phyloP scores from a whole-genome alignment of 2,113 vertebrate genomes.

The Telmatochromis sp. region DNA sequence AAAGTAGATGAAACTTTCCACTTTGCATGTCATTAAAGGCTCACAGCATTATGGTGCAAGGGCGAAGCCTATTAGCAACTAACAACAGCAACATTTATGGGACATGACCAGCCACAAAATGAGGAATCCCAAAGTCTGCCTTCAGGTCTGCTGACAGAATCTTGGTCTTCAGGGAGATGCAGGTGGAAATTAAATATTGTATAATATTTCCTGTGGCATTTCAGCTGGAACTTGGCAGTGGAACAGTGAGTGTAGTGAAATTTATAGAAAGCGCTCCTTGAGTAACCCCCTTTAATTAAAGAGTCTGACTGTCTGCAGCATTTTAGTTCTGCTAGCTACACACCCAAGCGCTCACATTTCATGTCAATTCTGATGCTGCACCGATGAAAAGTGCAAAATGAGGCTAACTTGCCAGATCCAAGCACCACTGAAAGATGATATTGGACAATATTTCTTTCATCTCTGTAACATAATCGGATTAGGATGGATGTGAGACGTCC shows the following conservation, averaged over 20 bases:
- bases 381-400: not conserved
- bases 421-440: not conserved
- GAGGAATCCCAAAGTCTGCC: slow-evolving; percentile 12
- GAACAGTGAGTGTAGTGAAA: slow-evolving; percentile 39
- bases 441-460: not conserved
- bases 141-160: slow-evolving; percentile 62
- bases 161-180: slow-evolving; percentile 37
- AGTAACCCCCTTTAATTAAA: slow-evolving; percentile 42
- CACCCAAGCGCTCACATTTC: not conserved
- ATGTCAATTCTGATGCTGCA: not conserved
- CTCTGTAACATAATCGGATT: too few relatives aligned
- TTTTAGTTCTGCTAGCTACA: slow-evolving; percentile 14
- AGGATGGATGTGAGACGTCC: too few relatives aligned
- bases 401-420: not conserved
- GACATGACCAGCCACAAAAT: slow-evolving; percentile 47
- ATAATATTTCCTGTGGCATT: slow-evolving; percentile 67
- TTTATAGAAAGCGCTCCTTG: slow-evolving; percentile 33
- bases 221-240: slow-evolving; percentile 40
- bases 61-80: slow-evolving; percentile 55
- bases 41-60: not conserved
- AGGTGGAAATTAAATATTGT: slow-evolving; percentile 70
- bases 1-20: slow-evolving; percentile 37
- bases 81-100: slow-evolving; percentile 44
- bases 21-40: slow-evolving; percentile 38
- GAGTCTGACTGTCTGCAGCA: slow-evolving; percentile 10